Evolutionary conservation across 1,140 invertebrate genomes (phyloP).

Genomic region (Lordiphosa mommai): DNA sequence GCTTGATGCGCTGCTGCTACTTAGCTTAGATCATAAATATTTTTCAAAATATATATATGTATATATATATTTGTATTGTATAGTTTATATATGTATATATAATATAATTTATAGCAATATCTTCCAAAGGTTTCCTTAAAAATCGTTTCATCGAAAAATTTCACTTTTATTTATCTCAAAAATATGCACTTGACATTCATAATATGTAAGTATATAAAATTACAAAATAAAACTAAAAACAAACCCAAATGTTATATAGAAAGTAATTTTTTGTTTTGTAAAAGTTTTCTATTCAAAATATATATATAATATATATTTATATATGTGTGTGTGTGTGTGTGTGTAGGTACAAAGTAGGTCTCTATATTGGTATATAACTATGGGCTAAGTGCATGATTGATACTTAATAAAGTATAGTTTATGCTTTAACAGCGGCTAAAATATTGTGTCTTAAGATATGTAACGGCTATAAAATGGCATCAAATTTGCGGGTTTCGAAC

Average conservation of each 20-base stretch:
- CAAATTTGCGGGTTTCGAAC: slow-evolving; percentile 36
- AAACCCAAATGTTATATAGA: slow-evolving; percentile 50
- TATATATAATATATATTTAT: slow-evolving; percentile 34
- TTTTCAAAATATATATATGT: slow-evolving; percentile 27
- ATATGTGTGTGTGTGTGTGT: slow-evolving; percentile 23
- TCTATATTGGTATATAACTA: slow-evolving; percentile 35
- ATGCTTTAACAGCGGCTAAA: slow-evolving; percentile 16
- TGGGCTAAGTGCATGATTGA: slow-evolving; percentile 33
- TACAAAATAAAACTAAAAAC: slow-evolving; percentile 54
- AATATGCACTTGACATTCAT: slow-evolving; percentile 63
- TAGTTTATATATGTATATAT: slow-evolving; percentile 19
- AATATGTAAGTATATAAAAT: slow-evolving; percentile 52
- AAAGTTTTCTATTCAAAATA: slow-evolving; percentile 75
- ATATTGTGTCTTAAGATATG: slow-evolving; percentile 39
- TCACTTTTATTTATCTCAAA: slow-evolving; percentile 59
- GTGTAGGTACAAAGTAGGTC: slow-evolving; percentile 67
- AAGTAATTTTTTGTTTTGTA: slow-evolving; percentile 34
- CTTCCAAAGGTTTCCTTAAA: slow-evolving; percentile 34
- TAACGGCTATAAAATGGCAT: slow-evolving; percentile 70
- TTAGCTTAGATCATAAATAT: slow-evolving; percentile 22
- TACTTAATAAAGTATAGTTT: slow-evolving; percentile 10
- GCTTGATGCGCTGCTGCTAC: slow-evolving; percentile 48
- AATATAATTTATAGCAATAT: slow-evolving; percentile 32
- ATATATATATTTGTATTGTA: slow-evolving; percentile 15
- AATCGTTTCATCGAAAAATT: slow-evolving; percentile 60